Conservation (phyloP, 2,888 invertebrate species). For the Unio pictorum region DNA sequence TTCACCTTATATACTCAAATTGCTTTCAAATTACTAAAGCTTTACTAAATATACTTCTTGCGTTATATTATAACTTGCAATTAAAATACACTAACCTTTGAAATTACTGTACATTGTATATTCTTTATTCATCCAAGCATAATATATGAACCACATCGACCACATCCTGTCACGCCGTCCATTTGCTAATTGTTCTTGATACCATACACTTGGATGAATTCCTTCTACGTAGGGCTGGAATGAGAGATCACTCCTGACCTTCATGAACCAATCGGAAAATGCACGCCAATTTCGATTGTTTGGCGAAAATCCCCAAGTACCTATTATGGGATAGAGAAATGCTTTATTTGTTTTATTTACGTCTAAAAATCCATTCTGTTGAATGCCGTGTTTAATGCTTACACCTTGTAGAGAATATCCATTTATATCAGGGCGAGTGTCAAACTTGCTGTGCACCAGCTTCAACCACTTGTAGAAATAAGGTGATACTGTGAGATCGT, state of each 20-base stretch:
- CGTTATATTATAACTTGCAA: no score
- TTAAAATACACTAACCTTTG: constrained; percentile 14
- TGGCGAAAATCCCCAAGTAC: constrained; percentile 60
- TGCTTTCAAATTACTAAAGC: no score
- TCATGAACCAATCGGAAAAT: constrained; percentile 45
- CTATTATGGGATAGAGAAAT: constrained; percentile 49
- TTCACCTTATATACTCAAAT: no score
- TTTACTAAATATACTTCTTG: no score
- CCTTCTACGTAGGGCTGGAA: constrained; percentile 53
- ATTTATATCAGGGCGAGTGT: constrained; percentile 32
- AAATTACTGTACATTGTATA: constrained; percentile 47
- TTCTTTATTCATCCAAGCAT: constrained; percentile 43
- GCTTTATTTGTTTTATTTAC: constrained; percentile 33
- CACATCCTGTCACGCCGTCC: constrained; percentile 51
- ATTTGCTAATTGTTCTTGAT: constrained; percentile 25
- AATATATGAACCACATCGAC: constrained; percentile 64
- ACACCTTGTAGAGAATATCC: constrained; percentile 51
- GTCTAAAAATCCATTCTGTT: constrained; percentile 1
- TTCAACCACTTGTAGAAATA: constrained; percentile 56
- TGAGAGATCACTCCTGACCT: constrained; percentile 14
- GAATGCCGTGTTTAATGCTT: constrained; percentile 37
- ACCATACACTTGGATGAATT: constrained; percentile 52
- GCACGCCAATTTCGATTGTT: constrained; percentile 38
- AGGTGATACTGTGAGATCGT: constrained; percentile 57
- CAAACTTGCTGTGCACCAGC: constrained; percentile 52